Percentiles rank a stretch among this genome's conserved stretches.
Evolutionary conservation across 2,888 invertebrate genomes (phyloP).

Genomic region (Phaonia tiefii): DNA sequence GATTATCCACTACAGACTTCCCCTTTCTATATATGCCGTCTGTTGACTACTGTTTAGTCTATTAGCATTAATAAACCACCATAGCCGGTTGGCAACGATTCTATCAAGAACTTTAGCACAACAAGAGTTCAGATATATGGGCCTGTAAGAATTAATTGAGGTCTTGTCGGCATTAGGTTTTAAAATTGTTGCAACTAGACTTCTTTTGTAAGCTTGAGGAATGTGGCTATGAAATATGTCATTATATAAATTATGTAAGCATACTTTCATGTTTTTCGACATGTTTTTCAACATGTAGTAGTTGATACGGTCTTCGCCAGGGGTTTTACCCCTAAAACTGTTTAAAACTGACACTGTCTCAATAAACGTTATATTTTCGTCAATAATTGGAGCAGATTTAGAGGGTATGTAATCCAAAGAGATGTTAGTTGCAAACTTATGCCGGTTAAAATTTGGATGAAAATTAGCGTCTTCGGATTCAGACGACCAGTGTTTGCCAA

Average conservation of each 20-base stretch:
- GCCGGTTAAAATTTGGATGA: not conserved
- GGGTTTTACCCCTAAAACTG: slow-evolving; percentile 6
- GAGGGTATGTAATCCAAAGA: not conserved
- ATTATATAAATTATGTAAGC: slow-evolving; percentile 52
- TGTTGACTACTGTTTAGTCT: slow-evolving; percentile 43
- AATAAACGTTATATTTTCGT: not conserved
- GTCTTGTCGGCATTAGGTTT: too few relatives aligned
- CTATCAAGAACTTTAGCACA: slow-evolving; percentile 59
- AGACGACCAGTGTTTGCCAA: slow-evolving; percentile 18
- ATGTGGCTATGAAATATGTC: slow-evolving; percentile 36
- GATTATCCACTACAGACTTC: slow-evolving; percentile 11
- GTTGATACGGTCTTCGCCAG: slow-evolving; percentile 46
- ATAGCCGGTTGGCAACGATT: slow-evolving; percentile 46
- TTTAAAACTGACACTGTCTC: not conserved
- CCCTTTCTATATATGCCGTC: slow-evolving; percentile 46
- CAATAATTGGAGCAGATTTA: not conserved
- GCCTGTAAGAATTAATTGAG: too few relatives aligned
- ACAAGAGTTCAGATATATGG: too few relatives aligned
- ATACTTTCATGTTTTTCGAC: slow-evolving; percentile 28
- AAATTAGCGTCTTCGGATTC: slow-evolving; percentile 7
- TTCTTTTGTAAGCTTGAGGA: not conserved
- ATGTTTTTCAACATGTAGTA: slow-evolving; percentile 51
- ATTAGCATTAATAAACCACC: slow-evolving; percentile 55
- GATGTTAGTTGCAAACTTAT: not conserved
- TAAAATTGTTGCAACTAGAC: not conserved